phyloP scores from a whole-genome alignment of 1,140 invertebrate species.

The Dryas iulia region DNA sequence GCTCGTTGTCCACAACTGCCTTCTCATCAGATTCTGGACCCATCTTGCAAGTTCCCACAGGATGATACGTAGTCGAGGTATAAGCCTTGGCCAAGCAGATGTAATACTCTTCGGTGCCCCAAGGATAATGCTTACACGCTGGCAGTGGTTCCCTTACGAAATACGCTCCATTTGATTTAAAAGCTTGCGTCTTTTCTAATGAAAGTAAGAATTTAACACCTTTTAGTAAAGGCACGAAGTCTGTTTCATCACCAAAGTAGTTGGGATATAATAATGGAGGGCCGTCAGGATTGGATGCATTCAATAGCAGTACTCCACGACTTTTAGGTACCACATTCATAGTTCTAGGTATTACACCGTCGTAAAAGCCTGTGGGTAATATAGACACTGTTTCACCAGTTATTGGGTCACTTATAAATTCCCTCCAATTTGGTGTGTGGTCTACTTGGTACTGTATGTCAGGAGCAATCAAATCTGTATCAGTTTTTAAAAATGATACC shows the following conservation, averaged over 20 bases:
- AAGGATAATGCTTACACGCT: slow-evolving; percentile 81
- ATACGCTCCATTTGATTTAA: slow-evolving; percentile 80
- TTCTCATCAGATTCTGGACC: slow-evolving; percentile 66
- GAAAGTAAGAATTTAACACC: slow-evolving; percentile 39
- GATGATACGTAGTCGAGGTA: slow-evolving; percentile 84
- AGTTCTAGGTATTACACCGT: slow-evolving; percentile 26
- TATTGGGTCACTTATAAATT: slow-evolving; percentile 34
- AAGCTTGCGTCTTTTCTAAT: slow-evolving; percentile 72
- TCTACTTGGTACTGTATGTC: slow-evolving; percentile 80
- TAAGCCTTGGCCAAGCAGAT: slow-evolving; percentile 84
- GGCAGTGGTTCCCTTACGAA: slow-evolving; percentile 81
- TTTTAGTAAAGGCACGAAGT: slow-evolving; percentile 80
- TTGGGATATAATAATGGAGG: slow-evolving; percentile 90
- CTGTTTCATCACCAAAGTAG: slow-evolving; percentile 83
- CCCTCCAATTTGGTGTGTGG: slow-evolving; percentile 16
- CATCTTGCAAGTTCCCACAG: slow-evolving; percentile 65
- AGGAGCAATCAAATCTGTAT: slow-evolving; percentile 70
- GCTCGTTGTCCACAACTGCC: slow-evolving; percentile 79
- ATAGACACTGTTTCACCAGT: slow-evolving; percentile 28
- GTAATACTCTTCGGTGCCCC: slow-evolving; percentile 86
- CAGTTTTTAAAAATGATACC: slow-evolving; percentile 74
- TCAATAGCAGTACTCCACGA: slow-evolving; percentile 83
- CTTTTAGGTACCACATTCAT: slow-evolving; percentile 73
- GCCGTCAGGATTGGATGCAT: slow-evolving; percentile 83
- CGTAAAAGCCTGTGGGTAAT: slow-evolving; percentile 36